Base-by-base conservation (phyloP, 2,113 vertebrate species). In the Vanacampus margaritifer region DNA sequence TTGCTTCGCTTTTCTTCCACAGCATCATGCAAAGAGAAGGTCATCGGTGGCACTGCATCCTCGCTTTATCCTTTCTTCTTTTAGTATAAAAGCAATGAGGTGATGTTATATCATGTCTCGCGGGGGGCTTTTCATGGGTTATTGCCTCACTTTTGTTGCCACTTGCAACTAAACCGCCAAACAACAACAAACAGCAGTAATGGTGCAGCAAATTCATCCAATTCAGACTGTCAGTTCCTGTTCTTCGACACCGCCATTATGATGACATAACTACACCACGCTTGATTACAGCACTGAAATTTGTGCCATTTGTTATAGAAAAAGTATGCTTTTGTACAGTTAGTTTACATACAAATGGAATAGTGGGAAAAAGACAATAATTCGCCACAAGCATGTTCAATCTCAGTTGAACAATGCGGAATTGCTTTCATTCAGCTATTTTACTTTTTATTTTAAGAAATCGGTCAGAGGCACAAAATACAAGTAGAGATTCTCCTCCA, bases 71-170 rank as follows among this genome's bases (percentile, higher is more conserved):
- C 28, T 50, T 10, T 37, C 21, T 57, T 54, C 17, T 58, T 51
- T 66, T 5, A 58, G 3, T 32, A 39, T 24, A 41, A 73, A 26
- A 45, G 32, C 35, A 53, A 64, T 32, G 32, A 57, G 54, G 54
- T 14, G 14, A 32, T 16, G 54, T 8, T 32, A 28, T 32, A 28
- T 28, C 54, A 56, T 23, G 58, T 73, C 45, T 50, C 65, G 72
- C 66, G 24, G 48, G 26, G 69, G 67, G 73, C 76, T 75, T 79
- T 79, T 80, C 79, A 84, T 67, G 70, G 72, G 68, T 65, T 75
- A 66, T 16, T 80, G 56, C 46, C 66, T 76, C 68, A 45, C 64
- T 76, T 65, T 60, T 72, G 68, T 10, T 67, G 68, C 51, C 16
- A 67, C 41, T 69, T 37, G 60, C 67, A 72, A 45, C 28, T 37